Base-by-base conservation (phyloP, 1,140 invertebrate species). In the Bombyx mandarina region DNA sequence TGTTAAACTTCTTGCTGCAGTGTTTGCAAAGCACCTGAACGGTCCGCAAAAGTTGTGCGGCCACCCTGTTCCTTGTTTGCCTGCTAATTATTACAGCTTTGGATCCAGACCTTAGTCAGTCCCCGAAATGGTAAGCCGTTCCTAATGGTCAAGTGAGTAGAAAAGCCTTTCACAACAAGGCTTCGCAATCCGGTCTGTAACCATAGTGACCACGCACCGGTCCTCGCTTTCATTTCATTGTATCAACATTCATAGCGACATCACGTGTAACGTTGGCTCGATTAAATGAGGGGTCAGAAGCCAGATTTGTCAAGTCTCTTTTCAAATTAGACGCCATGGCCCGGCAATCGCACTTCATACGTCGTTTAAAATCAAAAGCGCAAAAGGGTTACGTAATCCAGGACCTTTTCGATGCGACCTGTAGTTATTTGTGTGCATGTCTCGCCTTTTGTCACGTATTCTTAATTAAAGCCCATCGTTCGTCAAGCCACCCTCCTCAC, bases 401-500 rank as follows among this genome's bases (percentile, higher is more conserved):
- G 72, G 72, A 86, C 85, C 85, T 88, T 86, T 86, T 85, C 77
- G 65, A 67, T 64, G 67, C 71, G 69, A 75, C 79, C 81, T 81
- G 75, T 82, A 35, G 26, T 35, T 35, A 75, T 84, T 79, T 84
- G 77, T 84, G 79, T 81, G 77, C 78, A 76, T 77, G 78, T 82
- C 79, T 81, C 85, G 79, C 88, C 87, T 88, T 88, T 88, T 88
- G 87, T 88, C 87, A 88, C 87, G 84, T 88, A 87, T 86, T 88
- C 87, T 88, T 88, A 88, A 88, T 88, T 88, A 88, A 88, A 75
- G 71, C 66, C 78, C 76, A 77, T 69, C 71, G 76, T 75, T 74
- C 71, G 70, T 67, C 75, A 71, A 67, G 78, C 77, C 79, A 79
- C 80, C 73, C 73, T 82, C 75, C 71, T 82, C 78, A 79, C 74